These are phyloP conservation scores for Callyntrura guangdongensis DNA, from an alignment of 2,888 invertebrate species.

Conservation along the genomic window DNA sequence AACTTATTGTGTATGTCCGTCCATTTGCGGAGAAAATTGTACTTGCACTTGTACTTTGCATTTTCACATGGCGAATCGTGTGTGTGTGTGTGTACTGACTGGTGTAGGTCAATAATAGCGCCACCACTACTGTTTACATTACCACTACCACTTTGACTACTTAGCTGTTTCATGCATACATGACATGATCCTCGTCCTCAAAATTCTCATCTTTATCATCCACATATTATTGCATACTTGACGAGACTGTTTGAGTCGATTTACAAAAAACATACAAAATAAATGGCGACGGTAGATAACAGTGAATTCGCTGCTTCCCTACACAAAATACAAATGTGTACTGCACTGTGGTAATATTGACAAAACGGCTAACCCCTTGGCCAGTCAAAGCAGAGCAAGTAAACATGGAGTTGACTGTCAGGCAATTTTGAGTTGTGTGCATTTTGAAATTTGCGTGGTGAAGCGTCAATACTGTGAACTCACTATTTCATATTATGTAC, in stretches of 20 bases:
- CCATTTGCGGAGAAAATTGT: conserved; percentile 63
- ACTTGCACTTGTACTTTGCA: conserved; percentile 56
- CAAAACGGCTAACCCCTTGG: too few relatives aligned
- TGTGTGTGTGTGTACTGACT: too few relatives aligned
- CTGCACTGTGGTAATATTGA: too few relatives aligned
- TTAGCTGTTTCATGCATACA: too few relatives aligned
- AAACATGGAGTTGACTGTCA: too few relatives aligned
- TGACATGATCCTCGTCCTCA: too few relatives aligned
- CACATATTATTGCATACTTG: background rate
- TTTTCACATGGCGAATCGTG: conserved; percentile 40
- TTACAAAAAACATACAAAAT: background rate
- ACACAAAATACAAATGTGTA: too few relatives aligned
- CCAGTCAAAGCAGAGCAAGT: conserved; percentile 8
- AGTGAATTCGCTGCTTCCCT: too few relatives aligned
- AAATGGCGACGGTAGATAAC: background rate
- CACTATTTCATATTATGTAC: background rate
- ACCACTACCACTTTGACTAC: background rate
- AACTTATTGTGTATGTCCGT: background rate
- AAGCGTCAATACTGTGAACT: background rate
- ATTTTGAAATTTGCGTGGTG: too few relatives aligned
- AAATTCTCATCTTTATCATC: background rate
- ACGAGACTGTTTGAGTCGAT: conserved; percentile 22
- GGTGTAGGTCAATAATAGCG: conserved; percentile 54
- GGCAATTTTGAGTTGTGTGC: background rate
- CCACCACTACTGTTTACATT: background rate